Percentiles rank a stretch among this genome's conserved stretches.
phyloP scores from a whole-genome alignment of 53 echinoderm and acorn worm genomes.

The Antedon mediterranea region DNA sequence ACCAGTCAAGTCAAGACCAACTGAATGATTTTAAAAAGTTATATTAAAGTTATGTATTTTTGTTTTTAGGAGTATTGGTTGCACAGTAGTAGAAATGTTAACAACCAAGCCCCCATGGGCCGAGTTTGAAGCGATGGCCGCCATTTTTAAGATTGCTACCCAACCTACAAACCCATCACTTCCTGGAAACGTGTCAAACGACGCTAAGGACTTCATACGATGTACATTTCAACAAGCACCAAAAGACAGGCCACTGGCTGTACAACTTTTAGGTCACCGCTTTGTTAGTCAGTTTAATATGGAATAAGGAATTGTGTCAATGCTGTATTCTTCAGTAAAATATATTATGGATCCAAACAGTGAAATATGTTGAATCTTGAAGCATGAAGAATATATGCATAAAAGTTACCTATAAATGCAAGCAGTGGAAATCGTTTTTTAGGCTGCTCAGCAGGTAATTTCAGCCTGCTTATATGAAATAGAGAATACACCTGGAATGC shows the following conservation, averaged over 20 bases:
- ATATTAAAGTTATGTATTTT: no score
- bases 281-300: constrained; percentile 57
- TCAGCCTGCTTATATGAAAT: no score
- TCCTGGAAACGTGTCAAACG: constrained; percentile 50
- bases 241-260: constrained; percentile 54
- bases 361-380: no score
- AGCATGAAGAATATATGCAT: no score
- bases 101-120: constrained; percentile 95
- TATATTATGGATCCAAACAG: no score
- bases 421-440: no score
- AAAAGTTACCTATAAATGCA: no score
- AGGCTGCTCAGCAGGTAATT: no score
- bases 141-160: constrained; percentile 97
- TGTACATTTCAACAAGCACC: constrained; percentile 41
- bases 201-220: constrained; percentile 48
- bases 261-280: constrained; percentile 50
- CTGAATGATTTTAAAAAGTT: no score
- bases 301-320: constrained; percentile 10
- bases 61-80: constrained; percentile 77
- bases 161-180: constrained; percentile 55
- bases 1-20: background rate
- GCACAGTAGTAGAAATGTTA: constrained; percentile 97
- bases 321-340: no score
- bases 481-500: no score
- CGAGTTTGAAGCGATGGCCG: constrained; percentile 94